Evolutionary conservation across 2,113 vertebrate genomes (phyloP).

Genomic region (Naja naja): DNA sequence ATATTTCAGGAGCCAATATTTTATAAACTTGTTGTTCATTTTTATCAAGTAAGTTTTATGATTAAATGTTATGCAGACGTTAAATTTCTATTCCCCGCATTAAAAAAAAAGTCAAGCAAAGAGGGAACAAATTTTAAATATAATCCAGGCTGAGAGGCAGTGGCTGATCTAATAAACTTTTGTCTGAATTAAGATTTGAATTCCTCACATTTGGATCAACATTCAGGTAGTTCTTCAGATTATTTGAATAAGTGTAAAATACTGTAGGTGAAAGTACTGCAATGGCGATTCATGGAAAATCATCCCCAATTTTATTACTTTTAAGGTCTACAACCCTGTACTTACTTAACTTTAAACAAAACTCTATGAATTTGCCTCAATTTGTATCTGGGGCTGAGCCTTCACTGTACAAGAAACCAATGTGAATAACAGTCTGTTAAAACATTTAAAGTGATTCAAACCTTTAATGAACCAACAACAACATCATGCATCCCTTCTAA

Average conservation of each 20-base stretch:
- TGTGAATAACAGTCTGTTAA: background rate
- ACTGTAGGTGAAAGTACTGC: background rate
- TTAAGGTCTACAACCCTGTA: background rate
- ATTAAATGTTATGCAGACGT: slow-evolving; percentile 9
- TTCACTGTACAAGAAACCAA: background rate
- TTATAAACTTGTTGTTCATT: slow-evolving; percentile 37
- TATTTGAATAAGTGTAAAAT: background rate
- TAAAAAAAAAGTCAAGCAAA: background rate
- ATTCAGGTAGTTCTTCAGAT: background rate
- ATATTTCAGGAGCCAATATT: slow-evolving; percentile 44
- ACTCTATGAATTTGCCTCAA: background rate
- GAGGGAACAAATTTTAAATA: background rate
- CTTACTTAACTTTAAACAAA: background rate
- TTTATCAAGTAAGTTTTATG: slow-evolving; percentile 30
- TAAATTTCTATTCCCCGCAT: background rate
- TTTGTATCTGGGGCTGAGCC: background rate
- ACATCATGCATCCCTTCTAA: background rate
- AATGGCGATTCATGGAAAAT: background rate
- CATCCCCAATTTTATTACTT: background rate
- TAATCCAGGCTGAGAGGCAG: background rate
- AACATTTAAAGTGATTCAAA: background rate
- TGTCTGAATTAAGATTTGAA: background rate
- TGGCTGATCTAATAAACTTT: background rate
- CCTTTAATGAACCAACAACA: background rate
- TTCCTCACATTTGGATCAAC: background rate